A percentile compares a stretch with the other conserved stretches of the same genome.
phyloP scores from a whole-genome alignment of 2,888 invertebrate species.

The Protonemura montana region DNA sequence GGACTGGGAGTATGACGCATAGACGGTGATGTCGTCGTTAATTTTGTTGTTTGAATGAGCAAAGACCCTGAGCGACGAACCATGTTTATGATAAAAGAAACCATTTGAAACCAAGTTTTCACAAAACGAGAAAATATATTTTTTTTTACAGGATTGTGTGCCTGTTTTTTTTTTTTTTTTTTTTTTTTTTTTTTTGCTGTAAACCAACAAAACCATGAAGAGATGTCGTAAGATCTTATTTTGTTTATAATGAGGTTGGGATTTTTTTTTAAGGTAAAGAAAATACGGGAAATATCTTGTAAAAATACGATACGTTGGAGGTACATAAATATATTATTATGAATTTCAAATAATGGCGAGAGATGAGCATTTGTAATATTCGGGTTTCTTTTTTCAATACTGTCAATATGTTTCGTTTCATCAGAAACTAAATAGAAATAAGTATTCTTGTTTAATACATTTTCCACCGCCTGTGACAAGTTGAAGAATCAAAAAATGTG shows the following conservation, averaged over 20 bases:
- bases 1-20: neutral
- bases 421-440: no score
- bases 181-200: neutral
- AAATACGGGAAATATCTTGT: no score
- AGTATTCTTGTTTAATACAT: no score
- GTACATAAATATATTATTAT: no score
- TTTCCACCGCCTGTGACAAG: no score
- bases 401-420: no score
- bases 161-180: neutral
- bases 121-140: neutral
- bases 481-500: no score
- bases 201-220: neutral
- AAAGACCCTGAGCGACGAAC: neutral
- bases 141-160: neutral
- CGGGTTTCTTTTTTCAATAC: no score
- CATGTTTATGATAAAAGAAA: slow-evolving; percentile 12
- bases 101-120: slow-evolving; percentile 9
- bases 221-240: neutral
- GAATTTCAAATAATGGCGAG: no score
- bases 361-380: no score
- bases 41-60: neutral
- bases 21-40: neutral
- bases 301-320: no score
- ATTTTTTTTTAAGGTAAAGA: no score
- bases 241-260: neutral